Percentiles rank a stretch among this genome's conserved stretches.
phyloP scores from a whole-genome alignment of 1,140 invertebrate genomes.

The Trypoxylus dichotomus region DNA sequence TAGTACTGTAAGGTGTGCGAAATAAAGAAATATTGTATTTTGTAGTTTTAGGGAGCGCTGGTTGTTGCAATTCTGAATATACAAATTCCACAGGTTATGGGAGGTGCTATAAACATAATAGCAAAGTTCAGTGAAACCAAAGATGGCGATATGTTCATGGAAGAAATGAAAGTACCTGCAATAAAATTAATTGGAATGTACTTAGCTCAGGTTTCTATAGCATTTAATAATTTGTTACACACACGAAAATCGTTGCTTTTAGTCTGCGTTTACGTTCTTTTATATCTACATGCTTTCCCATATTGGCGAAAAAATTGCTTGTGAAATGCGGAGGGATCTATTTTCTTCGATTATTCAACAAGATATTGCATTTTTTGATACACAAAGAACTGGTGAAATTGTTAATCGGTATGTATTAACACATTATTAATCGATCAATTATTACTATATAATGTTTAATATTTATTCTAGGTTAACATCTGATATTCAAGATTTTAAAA shows the following conservation, averaged over 20 bases:
- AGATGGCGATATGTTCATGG: slow-evolving; percentile 57
- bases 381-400: slow-evolving; percentile 86
- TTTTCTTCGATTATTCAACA: slow-evolving; percentile 84
- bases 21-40: slow-evolving; percentile 27
- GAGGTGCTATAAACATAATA: slow-evolving; percentile 76
- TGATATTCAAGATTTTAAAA: slow-evolving; percentile 97
- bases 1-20: slow-evolving; percentile 40
- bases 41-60: slow-evolving; percentile 70
- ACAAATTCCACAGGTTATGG: slow-evolving; percentile 75
- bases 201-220: slow-evolving; percentile 64
- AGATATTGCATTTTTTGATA: slow-evolving; percentile 91
- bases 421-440: neutral
- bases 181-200: slow-evolving; percentile 68
- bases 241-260: slow-evolving; percentile 47
- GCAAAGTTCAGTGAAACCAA: slow-evolving; percentile 57
- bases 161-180: slow-evolving; percentile 68
- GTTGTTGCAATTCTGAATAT: slow-evolving; percentile 81
- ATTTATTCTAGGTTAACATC: slow-evolving; percentile 73
- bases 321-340: slow-evolving; percentile 75
- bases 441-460: neutral
- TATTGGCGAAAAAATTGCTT: slow-evolving; percentile 84
- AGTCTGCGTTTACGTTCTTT: slow-evolving; percentile 84
- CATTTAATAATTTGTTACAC: neutral
- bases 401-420: slow-evolving; percentile 70
- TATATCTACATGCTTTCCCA: slow-evolving; percentile 86